Evolutionary conservation across 2,888 invertebrate genomes (phyloP).

Genomic region (Limnephilus marmoratus): DNA sequence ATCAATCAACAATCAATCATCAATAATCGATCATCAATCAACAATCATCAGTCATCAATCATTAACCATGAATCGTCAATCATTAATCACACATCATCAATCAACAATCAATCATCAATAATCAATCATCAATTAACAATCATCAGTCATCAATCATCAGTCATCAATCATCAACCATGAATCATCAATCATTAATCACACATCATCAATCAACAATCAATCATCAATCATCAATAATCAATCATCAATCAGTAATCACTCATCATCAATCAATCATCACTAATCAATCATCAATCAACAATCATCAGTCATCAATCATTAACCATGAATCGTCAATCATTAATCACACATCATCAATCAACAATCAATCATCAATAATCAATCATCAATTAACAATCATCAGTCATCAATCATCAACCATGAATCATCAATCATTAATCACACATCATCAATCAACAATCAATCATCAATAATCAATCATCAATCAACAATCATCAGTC

Average conservation of each 20-base stretch:
- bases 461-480: background rate
- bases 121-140: too few relatives aligned
- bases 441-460: too few relatives aligned
- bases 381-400: background rate
- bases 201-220: background rate
- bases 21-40: too few relatives aligned
- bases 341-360: background rate
- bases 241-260: too few relatives aligned
- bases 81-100: background rate
- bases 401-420: background rate
- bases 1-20: background rate
- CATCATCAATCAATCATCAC: too few relatives aligned
- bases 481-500: background rate
- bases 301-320: background rate
- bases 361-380: background rate
- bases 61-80: too few relatives aligned
- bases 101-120: background rate
- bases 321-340: background rate
- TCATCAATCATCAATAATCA: too few relatives aligned
- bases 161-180: too few relatives aligned
- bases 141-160: too few relatives aligned
- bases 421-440: background rate
- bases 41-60: background rate
- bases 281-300: too few relatives aligned
- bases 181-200: background rate